Base-by-base conservation (phyloP, 2,113 vertebrate species). In the Ursus arctos region DNA sequence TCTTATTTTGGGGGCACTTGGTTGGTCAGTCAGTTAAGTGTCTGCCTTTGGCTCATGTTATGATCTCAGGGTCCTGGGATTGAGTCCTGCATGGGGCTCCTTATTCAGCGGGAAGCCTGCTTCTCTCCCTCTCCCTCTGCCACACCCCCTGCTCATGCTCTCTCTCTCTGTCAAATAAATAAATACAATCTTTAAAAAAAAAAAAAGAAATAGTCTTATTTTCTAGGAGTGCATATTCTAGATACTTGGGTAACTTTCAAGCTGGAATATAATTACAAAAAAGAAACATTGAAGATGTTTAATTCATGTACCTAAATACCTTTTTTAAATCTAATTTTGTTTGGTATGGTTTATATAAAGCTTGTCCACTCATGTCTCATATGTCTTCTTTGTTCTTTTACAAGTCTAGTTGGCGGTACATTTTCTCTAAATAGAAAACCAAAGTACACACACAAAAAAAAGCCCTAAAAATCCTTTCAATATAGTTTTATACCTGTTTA, bases 321-420 rank as follows among this genome's bases (percentile, higher is more conserved):
- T 87, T 72, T 59, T 94, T 12, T 53, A 96, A 76, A 51, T 86
- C 26, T 81, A 57, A 93, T 95, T 95, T 86, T 90, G 33, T 82
- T 91, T 87, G 81, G 33, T 26, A 87, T 15, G 7, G 3, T 93
- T 95, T 93, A 63, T 65, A 77, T 22, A 91, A 95, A 82, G 57
- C 31, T 77, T 87, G 36, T 51, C 28, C 40, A 40, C 31, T 61
- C 26, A 36, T 65, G 33, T 51, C 36, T 80, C 80, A 53, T 51
- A 47, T 21, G 15, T 82, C 53, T 80, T 74, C 71, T 69, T 97
- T 49, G 31, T 36, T 91, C n/a, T 72, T 40, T 80, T 72, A 81
- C 19, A 77, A 79, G 47, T 79, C 26, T 59, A 7, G 10, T 47
- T 88, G 76, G 67, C 24, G 6, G n/a, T 6, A 36, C 28, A 28